phyloP scores from a whole-genome alignment of 2,888 invertebrate species.

The Iselma pallidipennis region DNA sequence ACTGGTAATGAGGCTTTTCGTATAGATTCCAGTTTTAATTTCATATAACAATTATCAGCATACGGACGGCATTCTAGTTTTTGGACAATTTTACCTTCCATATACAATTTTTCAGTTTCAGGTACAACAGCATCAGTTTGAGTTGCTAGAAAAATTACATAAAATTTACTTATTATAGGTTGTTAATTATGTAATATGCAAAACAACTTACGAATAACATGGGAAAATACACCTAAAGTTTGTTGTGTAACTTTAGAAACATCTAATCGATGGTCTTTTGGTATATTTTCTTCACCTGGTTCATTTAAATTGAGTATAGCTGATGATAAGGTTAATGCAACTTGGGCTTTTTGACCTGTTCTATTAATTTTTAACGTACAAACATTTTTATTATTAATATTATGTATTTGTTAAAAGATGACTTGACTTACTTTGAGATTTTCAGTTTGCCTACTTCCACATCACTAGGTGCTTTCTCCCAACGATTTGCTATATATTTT shows the following conservation, averaged over 20 bases:
- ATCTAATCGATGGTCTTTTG: slow-evolving; percentile 89
- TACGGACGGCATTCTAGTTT: slow-evolving; percentile 92
- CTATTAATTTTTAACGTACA: slow-evolving; percentile 51
- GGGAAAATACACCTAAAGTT: slow-evolving; percentile 91
- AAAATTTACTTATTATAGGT: slow-evolving; percentile 2
- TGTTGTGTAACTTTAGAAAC: slow-evolving; percentile 90
- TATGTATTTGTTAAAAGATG: slow-evolving; percentile 3
- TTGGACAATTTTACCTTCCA: slow-evolving; percentile 96
- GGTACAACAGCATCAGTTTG: slow-evolving; percentile 70
- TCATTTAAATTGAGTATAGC: slow-evolving; percentile 79
- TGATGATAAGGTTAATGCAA: slow-evolving; percentile 82
- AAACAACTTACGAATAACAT: slow-evolving; percentile 69
- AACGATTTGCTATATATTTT: slow-evolving; percentile 93
- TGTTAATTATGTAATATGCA: slow-evolving; percentile 12
- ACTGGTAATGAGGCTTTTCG: slow-evolving; percentile 85
- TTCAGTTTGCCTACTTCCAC: slow-evolving; percentile 92
- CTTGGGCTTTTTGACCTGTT: slow-evolving; percentile 80
- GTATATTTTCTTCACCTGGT: slow-evolving; percentile 78
- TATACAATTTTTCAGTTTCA: slow-evolving; percentile 80
- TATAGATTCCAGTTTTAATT: slow-evolving; percentile 85
- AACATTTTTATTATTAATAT: slow-evolving; percentile 18
- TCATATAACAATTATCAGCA: slow-evolving; percentile 88
- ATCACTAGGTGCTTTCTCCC: slow-evolving; percentile 91
- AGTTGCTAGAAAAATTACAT: slow-evolving; percentile 57
- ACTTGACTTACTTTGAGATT: slow-evolving; percentile 69